Base-by-base conservation (phyloP, 2,888 invertebrate species). In the Cosmorhoe ocellata region DNA sequence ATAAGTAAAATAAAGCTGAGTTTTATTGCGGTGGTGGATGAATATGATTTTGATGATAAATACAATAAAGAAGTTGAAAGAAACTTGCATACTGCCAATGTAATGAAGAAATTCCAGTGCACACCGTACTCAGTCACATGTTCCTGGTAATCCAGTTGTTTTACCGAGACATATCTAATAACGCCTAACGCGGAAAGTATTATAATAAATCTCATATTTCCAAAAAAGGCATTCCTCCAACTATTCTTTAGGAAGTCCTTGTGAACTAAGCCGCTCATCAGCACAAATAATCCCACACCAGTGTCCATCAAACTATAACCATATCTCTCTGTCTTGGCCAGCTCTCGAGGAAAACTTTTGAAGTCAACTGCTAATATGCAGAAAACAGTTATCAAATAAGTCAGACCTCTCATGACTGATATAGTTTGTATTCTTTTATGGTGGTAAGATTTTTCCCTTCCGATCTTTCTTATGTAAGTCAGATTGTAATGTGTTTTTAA, bases 41-140 rank as follows among this genome's bases (percentile, higher is more conserved):
- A 44, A 9, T 36, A n/a, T 1, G 31, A 22, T 11, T 22, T n/a
- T 9, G 45, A 32, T 24, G 31, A 76, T 7, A 92, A 76, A 39
- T 83, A 90, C 36, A 95, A 81, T 32, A 95, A 67, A 6, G 93
- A 58, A 0, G 93, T 93, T 30, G 94, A 94, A 12, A 95, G 70
- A 0, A 97, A 75, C 83, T 96, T 97, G 11, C 97, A 94, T 31
- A 94, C 83, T 1, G 96, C 97, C 48, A 99, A 84, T 0, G 98
- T 99, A 61, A 98, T 94, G 81, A 99, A 99, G 78, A 99, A 99
- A 83, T 99, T 99, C 97, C 99, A 98, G 79, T 99, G 99, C 0
- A 95, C 92, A 0, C 99, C 99, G 90, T 99, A 99, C 79, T 99
- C 99, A 0, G 95, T 93, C 0, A 96, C 93, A 78, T 97, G 96